phyloP scores from a whole-genome alignment of 2,888 invertebrate species.

The Eubasilissa splendida region DNA sequence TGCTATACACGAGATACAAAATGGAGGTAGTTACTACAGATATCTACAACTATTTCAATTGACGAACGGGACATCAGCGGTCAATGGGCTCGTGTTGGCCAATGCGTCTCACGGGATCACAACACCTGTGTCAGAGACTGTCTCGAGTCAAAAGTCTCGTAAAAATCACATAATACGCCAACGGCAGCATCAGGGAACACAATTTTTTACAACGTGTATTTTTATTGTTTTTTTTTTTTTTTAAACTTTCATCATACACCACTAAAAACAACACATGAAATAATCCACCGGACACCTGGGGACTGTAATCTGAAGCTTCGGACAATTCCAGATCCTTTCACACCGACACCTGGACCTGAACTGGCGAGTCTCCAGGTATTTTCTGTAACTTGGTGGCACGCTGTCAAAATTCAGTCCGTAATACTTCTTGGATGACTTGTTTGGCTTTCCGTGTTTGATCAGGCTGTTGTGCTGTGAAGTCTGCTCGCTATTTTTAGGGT shows the following conservation, averaged over 20 bases:
- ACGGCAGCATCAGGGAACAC: background rate
- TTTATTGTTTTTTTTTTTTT: background rate
- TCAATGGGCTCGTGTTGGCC: too few relatives aligned
- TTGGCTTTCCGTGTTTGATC: slow-evolving; percentile 40
- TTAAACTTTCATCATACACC: background rate
- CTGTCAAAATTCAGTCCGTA: slow-evolving; percentile 61
- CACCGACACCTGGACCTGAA: slow-evolving; percentile 69
- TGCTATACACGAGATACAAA: too few relatives aligned
- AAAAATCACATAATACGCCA: background rate
- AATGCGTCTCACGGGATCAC: too few relatives aligned
- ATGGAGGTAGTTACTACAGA: too few relatives aligned
- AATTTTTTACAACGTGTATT: background rate
- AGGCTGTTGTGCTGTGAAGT: background rate
- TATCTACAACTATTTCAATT: too few relatives aligned
- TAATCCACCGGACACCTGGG: slow-evolving; percentile 70
- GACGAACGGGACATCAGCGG: too few relatives aligned
- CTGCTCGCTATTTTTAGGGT: slow-evolving; percentile 1
- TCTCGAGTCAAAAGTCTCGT: too few relatives aligned
- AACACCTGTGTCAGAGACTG: too few relatives aligned
- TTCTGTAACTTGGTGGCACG: slow-evolving; percentile 61
- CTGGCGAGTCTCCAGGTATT: slow-evolving; percentile 64
- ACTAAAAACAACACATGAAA: slow-evolving; percentile 69
- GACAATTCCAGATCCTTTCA: slow-evolving; percentile 70
- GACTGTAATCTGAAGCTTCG: slow-evolving; percentile 69
- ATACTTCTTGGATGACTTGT: slow-evolving; percentile 65